Base-by-base conservation (phyloP, 1,140 invertebrate genomes). In the Hydropsyche tenuis region DNA sequence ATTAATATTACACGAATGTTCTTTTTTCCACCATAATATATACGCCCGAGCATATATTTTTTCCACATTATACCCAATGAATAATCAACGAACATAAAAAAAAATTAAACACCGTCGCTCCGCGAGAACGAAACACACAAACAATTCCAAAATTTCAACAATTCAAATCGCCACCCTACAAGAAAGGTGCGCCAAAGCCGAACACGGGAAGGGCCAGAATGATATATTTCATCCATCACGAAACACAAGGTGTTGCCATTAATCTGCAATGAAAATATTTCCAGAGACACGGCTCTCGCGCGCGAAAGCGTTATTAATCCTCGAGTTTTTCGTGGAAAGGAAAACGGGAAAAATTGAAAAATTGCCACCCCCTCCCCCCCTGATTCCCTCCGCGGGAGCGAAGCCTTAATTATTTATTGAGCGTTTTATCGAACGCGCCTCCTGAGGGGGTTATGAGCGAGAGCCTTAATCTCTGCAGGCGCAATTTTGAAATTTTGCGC, bases 401-500 rank as follows among this genome's bases (percentile, higher is more conserved):
- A 16, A 22, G 65, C 37, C 65, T 68, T 68, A 68, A 68, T 68
- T 68, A 48, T 68, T 68, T 68, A 68, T 68, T 48, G 23, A 68
- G 23, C 45, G 42, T 22, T 66, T 42, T 66, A 66, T 66, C 65
- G 65, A 68, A 68, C 64, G 30, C 7, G 65, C 65, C 64, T n/a
- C n/a, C n/a, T n/a, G n/a, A 14, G 64, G 65, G 37, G 37, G 45
- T 25, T 22, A 48, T 43, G 63, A 65, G 30, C 27, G 30, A 43
- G 30, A 22, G 20, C 43, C 65, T 48, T 68, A 68, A 68, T 68
- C 65, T 68, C 45, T 45, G 22, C 66, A 45, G 23, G 22, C 68
- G 51, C 68, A 70, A 70, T 70, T 70, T 70, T 70, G 48, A 70
- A 70, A 70, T 70, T 70, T 70, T 70, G 68, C 68, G 68, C 68